A percentile compares a stretch with the other conserved stretches of the same genome.
phyloP scores from a whole-genome alignment of 2,113 vertebrate genomes.

The Myrmophylax atrothorax region DNA sequence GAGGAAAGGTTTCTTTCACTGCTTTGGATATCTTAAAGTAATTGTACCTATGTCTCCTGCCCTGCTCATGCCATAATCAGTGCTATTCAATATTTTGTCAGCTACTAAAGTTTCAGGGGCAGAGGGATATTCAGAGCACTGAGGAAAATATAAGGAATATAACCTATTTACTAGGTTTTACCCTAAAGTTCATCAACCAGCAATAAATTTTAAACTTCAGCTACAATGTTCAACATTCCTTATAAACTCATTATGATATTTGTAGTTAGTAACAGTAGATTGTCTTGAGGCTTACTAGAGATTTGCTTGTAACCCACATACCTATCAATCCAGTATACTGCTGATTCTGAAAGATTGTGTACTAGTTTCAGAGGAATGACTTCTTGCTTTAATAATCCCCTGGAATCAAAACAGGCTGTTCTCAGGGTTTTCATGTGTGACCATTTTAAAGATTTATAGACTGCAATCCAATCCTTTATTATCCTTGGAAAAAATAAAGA shows the following conservation, averaged over 20 bases:
- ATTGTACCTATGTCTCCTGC: background rate
- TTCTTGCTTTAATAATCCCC: conserved; percentile 23
- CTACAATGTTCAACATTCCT: background rate
- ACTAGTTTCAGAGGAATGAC: background rate
- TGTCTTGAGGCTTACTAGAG: background rate
- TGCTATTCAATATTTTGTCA: background rate
- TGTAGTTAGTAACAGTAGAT: background rate
- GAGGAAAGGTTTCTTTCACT: background rate
- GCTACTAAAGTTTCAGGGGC: background rate
- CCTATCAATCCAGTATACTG: background rate
- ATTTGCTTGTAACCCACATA: background rate
- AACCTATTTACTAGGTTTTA: background rate
- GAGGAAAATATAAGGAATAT: background rate
- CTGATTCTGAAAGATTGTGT: background rate
- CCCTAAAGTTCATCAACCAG: background rate
- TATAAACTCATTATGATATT: background rate
- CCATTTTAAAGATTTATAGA: background rate
- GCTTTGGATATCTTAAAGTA: background rate
- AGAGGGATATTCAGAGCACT: background rate
- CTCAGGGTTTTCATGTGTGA: background rate
- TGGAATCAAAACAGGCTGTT: conserved; percentile 12
- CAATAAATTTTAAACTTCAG: background rate
- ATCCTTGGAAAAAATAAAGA: background rate
- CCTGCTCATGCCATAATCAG: background rate
- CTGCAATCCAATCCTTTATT: background rate